Conservation (phyloP, 1,140 invertebrate genomes). For the Listronotus oregonensis region DNA sequence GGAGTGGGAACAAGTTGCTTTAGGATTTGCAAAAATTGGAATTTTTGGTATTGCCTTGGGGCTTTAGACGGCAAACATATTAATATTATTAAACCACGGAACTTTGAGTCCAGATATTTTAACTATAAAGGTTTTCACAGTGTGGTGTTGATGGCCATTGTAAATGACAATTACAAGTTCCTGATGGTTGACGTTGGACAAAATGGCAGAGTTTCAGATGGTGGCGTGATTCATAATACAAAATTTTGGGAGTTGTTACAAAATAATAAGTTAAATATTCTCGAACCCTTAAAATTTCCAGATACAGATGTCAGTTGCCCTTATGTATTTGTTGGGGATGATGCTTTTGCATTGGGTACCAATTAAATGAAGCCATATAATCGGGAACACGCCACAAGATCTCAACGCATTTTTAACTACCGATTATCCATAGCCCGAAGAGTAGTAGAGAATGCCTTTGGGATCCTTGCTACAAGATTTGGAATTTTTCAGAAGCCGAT, state of each 20-base stretch:
- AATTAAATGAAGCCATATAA: no score
- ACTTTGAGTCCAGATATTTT: constrained; percentile 54
- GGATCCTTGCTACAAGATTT: no score
- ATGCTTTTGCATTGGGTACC: constrained; percentile 57
- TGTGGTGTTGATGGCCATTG: constrained; percentile 59
- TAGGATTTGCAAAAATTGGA: constrained; percentile 24
- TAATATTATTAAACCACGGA: constrained; percentile 32
- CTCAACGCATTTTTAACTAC: no score
- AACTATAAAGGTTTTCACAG: constrained; percentile 59
- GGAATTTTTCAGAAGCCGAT: no score
- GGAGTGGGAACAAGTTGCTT: constrained; percentile 22
- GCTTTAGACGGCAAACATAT: constrained; percentile 40
- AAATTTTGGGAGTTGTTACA: constrained; percentile 2
- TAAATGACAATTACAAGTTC: constrained; percentile 59
- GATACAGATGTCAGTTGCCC: background rate
- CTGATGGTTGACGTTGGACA: constrained; percentile 55
- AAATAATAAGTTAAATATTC: constrained; percentile 26
- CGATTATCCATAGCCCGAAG: no score
- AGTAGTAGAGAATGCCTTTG: no score
- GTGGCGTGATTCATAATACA: constrained; percentile 40
- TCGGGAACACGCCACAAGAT: no score
- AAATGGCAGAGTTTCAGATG: constrained; percentile 47
- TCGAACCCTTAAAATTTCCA: constrained; percentile 8
- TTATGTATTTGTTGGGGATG: constrained; percentile 49
- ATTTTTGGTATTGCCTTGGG: constrained; percentile 16